Base-by-base conservation (phyloP, 2,797 vertebrate species). In the Sebastes nivosus region DNA sequence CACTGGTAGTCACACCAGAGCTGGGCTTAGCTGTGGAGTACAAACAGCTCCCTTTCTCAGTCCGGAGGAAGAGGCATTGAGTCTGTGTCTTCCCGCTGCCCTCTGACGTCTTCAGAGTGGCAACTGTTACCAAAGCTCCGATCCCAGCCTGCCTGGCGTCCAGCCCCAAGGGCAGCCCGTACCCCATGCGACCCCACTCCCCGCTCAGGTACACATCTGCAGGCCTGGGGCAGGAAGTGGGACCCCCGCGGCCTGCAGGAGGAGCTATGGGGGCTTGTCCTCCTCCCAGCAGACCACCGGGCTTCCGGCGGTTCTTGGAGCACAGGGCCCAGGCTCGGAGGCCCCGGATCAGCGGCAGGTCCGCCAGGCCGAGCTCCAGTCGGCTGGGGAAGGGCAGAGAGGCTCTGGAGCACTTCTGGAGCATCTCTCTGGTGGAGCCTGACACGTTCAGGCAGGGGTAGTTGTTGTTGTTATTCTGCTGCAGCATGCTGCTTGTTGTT, bases 401-500 rank as follows among this genome's bases (percentile, higher is more conserved):
- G 66, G 88, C 80, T 72, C 87, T 86, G 73, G 90, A 85, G 85
- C 93, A 94, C 75, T 92, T 93, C 79, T 95, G 94, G 30, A 95
- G 87, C 70, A 93, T 86, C 67, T 94, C 92, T 65, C 82, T 80
- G 46, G 90, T 81, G 58, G 90, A 87, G 65, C 81, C 90, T 0
- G 92, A 86, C 88, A 93, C 77, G 24, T 89, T 92, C 75, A 96
- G 90, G 82, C 95, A 96, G 25, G 94, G 94, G 87, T 95, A 93
- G 93, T 96, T 96, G 85, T 96, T 96, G 92, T 96, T 96, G 89
- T 96, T 96, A 61, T 96, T 96, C 88, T 96, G 95, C 90, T 96
- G 96, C 34, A 96, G 93, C 94, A 96, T 96, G 67, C 85, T 89
- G 81, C 87, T 81, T 5, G 83, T 46, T 74, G 84, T 93, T 4